These are phyloP conservation scores for Drosophila rellima DNA, from an alignment of 2,888 invertebrate genomes.

Conservation along the genomic window DNA sequence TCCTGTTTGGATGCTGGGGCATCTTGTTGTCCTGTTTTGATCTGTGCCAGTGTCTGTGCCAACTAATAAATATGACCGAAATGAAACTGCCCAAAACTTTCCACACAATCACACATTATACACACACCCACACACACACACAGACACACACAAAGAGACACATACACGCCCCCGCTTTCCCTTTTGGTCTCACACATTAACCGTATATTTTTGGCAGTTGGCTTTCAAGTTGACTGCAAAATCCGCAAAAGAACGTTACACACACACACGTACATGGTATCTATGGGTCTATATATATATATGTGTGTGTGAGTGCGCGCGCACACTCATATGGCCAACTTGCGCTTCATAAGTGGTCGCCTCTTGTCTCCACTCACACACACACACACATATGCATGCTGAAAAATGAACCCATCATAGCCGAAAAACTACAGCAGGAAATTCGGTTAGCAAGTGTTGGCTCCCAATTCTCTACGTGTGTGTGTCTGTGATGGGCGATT, in stretches of 20 bases:
- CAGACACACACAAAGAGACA: constrained; percentile 32
- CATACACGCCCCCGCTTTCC: constrained; percentile 35
- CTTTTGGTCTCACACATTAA: constrained; percentile 71
- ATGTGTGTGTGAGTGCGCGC: constrained; percentile 38
- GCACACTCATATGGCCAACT: constrained; percentile 58
- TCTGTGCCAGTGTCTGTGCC: constrained; percentile 72
- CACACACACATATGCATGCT: constrained; percentile 36
- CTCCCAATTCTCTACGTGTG: constrained; percentile 56
- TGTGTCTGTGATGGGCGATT: constrained; percentile 23
- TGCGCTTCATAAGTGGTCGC: constrained; percentile 76
- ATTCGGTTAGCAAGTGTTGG: constrained; percentile 82
- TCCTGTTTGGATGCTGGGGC: constrained; percentile 65
- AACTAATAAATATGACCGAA: constrained; percentile 85
- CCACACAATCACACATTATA: constrained; percentile 78
- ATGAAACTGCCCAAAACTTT: constrained; percentile 84
- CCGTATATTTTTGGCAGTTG: constrained; percentile 78
- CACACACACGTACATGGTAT: constrained; percentile 32
- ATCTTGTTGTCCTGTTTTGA: constrained; percentile 78
- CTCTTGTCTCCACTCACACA: constrained; percentile 43
- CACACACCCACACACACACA: constrained; percentile 48
- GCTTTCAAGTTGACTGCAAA: constrained; percentile 80
- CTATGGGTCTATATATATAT: constrained; percentile 31
- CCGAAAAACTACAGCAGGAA: constrained; percentile 79
- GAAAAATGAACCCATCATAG: constrained; percentile 83
- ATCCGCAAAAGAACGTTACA: constrained; percentile 82